Conservation (phyloP, 1,140 invertebrate species). For the Saccostrea cuccullata region DNA sequence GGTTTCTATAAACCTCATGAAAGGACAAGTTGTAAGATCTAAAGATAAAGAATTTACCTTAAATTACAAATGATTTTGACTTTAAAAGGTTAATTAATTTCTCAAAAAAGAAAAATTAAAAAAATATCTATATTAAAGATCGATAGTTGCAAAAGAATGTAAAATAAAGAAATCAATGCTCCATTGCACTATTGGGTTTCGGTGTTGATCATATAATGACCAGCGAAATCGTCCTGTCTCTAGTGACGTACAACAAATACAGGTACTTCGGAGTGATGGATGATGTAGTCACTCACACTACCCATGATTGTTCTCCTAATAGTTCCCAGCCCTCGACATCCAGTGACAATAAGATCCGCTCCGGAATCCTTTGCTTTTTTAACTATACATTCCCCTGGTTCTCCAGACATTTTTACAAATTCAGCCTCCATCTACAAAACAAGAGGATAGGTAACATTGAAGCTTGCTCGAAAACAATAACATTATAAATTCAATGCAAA, state of each 20-base stretch:
- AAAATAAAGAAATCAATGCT: no score
- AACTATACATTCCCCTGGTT: constrained; percentile 62
- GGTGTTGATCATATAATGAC: background rate
- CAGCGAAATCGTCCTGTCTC: background rate
- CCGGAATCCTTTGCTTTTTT: constrained; percentile 59
- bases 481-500: no score
- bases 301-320: constrained; percentile 65
- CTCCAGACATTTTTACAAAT: constrained; percentile 54
- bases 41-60: no score
- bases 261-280: constrained; percentile 64
- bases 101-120: no score
- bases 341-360: constrained; percentile 64
- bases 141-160: no score
- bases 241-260: constrained; percentile 57
- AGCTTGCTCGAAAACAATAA: no score
- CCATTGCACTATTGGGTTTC: no score
- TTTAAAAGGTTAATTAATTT: no score
- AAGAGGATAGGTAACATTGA: background rate
- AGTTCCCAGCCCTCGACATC: constrained; percentile 65
- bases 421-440: constrained; percentile 54
- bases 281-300: constrained; percentile 70
- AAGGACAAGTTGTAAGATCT: no score
- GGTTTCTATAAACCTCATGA: no score
- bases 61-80: no score
- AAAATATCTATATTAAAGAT: no score